Evolutionary conservation across 2,113 vertebrate genomes (phyloP).

Genomic region (Ibidorhyncha struthersii): DNA sequence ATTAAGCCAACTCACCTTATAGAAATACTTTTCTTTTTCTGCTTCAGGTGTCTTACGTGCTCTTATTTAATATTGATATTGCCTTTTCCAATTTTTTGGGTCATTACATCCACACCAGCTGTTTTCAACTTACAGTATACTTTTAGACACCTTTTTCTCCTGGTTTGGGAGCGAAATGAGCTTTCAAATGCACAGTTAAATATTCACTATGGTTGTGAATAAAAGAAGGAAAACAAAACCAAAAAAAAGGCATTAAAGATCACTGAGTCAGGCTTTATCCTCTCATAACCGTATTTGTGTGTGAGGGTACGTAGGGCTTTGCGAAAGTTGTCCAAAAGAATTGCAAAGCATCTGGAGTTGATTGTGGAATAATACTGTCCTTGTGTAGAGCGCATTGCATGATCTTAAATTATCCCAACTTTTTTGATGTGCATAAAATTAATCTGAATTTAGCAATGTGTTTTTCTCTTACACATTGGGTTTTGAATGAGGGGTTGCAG

Average conservation of each 20-base stretch:
- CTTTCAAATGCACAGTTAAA: background rate
- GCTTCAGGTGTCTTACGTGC: background rate
- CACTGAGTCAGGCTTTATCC: background rate
- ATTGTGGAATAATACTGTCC: constrained; percentile 5
- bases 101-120: background rate
- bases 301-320: background rate
- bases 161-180: background rate
- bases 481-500: constrained; percentile 47
- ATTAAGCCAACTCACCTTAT: background rate
- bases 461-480: background rate
- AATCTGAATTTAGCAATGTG: constrained; percentile 15
- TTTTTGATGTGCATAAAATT: constrained; percentile 30
- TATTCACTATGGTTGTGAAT: background rate
- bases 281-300: background rate
- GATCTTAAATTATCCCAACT: constrained; percentile 42
- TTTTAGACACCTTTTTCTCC: background rate
- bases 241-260: background rate
- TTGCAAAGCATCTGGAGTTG: constrained; percentile 8
- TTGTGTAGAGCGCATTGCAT: constrained; percentile 23
- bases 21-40: background rate
- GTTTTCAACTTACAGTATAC: background rate
- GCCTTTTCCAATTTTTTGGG: background rate
- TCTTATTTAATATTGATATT: background rate
- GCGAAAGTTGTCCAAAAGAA: background rate
- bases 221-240: background rate